Percentiles rank a stretch among this genome's conserved stretches.
phyloP scores from a whole-genome alignment of 2,113 vertebrate genomes.

The Paramormyrops kingsleyae region DNA sequence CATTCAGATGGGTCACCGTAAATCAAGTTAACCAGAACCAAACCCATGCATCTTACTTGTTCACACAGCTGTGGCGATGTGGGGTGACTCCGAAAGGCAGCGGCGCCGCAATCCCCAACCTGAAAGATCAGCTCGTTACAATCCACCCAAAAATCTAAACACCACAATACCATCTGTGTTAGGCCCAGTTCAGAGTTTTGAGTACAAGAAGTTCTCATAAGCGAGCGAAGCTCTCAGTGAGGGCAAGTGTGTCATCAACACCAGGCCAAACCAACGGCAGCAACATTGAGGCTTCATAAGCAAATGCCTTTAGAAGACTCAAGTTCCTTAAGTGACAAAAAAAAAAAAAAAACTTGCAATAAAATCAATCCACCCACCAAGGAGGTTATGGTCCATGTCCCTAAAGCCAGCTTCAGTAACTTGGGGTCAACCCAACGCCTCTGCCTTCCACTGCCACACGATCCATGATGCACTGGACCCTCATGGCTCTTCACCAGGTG shows the following conservation, averaged over 20 bases:
- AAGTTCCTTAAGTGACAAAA: background rate
- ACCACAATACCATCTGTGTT: background rate
- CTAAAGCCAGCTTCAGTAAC: background rate
- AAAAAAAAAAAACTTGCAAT: background rate
- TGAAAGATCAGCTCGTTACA: background rate
- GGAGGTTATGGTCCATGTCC: background rate
- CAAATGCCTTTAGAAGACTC: background rate
- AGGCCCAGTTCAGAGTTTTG: slow-evolving; percentile 51
- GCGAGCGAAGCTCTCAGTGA: slow-evolving; percentile 61
- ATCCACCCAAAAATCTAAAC: background rate
- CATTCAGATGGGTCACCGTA: background rate
- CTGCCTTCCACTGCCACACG: background rate
- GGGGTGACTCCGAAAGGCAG: background rate
- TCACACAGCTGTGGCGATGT: background rate
- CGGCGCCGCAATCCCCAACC: background rate
- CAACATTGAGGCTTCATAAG: background rate
- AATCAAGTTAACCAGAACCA: background rate
- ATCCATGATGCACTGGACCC: background rate
- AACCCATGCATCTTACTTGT: background rate
- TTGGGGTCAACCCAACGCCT: background rate
- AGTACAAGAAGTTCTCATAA: slow-evolving; percentile 54
- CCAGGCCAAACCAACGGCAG: slow-evolving; percentile 34
- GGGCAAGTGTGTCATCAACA: slow-evolving; percentile 74
- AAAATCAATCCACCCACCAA: background rate
- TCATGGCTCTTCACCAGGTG: background rate